A percentile compares a stretch with the other conserved stretches of the same genome.
Conservation (phyloP, 2,113 vertebrate genomes). For the Amphilophus citrinellus region DNA sequence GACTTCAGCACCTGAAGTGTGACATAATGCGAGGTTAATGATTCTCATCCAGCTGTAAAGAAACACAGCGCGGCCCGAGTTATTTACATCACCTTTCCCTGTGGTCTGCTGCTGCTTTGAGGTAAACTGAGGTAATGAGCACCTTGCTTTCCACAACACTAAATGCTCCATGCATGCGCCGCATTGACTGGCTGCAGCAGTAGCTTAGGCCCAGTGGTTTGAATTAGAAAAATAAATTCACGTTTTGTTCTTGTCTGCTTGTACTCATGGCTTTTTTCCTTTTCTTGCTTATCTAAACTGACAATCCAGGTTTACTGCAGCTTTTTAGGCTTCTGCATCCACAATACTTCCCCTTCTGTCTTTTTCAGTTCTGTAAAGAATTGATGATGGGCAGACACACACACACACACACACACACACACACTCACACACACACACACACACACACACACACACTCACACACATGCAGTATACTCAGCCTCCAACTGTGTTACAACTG, state of each 20-base stretch:
- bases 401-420: not conserved
- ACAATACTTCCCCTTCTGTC: slow-evolving; percentile 39
- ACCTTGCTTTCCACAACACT: slow-evolving; percentile 40
- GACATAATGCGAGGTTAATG: slow-evolving; percentile 56
- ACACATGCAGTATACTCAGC: slow-evolving; percentile 24
- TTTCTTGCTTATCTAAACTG: slow-evolving; percentile 43
- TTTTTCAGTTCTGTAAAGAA: slow-evolving; percentile 28
- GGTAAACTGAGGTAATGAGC: slow-evolving; percentile 66
- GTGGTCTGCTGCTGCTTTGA: slow-evolving; percentile 62
- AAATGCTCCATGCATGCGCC: slow-evolving; percentile 43
- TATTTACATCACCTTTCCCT: slow-evolving; percentile 66
- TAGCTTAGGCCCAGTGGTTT: slow-evolving; percentile 35
- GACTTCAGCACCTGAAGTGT: slow-evolving; percentile 33
- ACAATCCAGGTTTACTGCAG: slow-evolving; percentile 23
- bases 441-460: slow-evolving; percentile 7
- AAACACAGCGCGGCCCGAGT: slow-evolving; percentile 27
- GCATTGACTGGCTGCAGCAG: slow-evolving; percentile 39
- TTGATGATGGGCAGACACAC: slow-evolving; percentile 19
- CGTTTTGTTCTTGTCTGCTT: slow-evolving; percentile 12
- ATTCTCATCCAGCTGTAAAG: slow-evolving; percentile 36
- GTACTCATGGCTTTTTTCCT: slow-evolving; percentile 19
- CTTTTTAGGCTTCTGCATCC: slow-evolving; percentile 22
- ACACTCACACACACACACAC: slow-evolving; percentile 22
- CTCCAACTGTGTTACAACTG: slow-evolving; percentile 54
- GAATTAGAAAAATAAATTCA: slow-evolving; percentile 56